phyloP scores from a whole-genome alignment of 2,888 invertebrate genomes.

The Rotaria socialis region DNA sequence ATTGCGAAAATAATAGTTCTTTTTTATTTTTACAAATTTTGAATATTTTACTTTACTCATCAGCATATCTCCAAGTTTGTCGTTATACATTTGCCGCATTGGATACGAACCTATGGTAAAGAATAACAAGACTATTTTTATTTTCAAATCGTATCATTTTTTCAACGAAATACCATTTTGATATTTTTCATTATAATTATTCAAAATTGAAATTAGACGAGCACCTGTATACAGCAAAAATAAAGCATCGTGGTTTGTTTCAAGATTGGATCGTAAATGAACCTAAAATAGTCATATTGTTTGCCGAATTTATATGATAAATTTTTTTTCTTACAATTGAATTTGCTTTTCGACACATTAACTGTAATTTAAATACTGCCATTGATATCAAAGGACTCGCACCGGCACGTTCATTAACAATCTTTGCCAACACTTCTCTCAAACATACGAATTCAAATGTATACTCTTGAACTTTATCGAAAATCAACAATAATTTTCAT shows the following conservation, averaged over 20 bases:
- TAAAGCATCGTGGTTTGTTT: constrained; percentile 17
- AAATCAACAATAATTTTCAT: background rate
- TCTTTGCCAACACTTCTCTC: constrained; percentile 17
- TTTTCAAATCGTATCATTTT: background rate
- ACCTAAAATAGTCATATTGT: background rate
- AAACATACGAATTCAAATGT: background rate
- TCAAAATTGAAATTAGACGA: constrained; percentile 14
- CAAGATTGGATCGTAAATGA: constrained; percentile 8
- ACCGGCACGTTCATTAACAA: background rate
- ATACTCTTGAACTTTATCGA: background rate
- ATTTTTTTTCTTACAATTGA: background rate
- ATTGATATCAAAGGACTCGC: background rate
- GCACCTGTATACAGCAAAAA: background rate
- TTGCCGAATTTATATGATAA: background rate
- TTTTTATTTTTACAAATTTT: background rate
- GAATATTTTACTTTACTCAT: background rate
- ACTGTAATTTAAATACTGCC: constrained; percentile 26
- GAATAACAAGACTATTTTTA: background rate
- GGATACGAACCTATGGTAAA: background rate
- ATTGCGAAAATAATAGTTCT: background rate
- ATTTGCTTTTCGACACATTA: constrained; percentile 17
- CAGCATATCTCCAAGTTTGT: background rate
- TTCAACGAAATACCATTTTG: background rate
- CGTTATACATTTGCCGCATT: background rate
- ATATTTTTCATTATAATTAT: background rate